phyloP scores from a whole-genome alignment of 1,140 invertebrate genomes.

The Drosophila santomea region DNA sequence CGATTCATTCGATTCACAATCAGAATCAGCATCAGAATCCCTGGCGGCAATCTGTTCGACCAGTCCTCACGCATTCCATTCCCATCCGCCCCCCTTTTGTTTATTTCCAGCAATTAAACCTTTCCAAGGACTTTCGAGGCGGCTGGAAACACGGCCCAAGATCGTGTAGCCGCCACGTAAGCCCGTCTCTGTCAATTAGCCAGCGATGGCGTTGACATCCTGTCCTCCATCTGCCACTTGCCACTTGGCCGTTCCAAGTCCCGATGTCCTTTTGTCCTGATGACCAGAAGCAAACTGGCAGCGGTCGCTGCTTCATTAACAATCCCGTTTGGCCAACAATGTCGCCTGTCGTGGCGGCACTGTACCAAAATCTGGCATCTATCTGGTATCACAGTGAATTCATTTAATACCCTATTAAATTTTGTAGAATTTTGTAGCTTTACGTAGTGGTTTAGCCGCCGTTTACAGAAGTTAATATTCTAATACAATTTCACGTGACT shows the following conservation, averaged over 20 bases:
- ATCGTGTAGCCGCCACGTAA: slow-evolving; percentile 55
- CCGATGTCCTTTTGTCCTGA: neutral
- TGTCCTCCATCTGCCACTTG: slow-evolving; percentile 31
- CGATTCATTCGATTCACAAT: slow-evolving; percentile 6
- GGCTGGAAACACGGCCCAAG: slow-evolving; percentile 12
- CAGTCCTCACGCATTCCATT: slow-evolving; percentile 31
- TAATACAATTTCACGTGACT: too few relatives aligned
- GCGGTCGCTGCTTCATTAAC: slow-evolving; percentile 58
- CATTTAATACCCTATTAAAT: too few relatives aligned
- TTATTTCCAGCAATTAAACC: slow-evolving; percentile 73
- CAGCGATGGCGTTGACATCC: slow-evolving; percentile 59
- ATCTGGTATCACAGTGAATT: neutral
- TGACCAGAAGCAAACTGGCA: slow-evolving; percentile 34
- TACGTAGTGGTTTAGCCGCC: too few relatives aligned
- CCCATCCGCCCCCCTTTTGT: neutral
- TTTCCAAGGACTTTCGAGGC: slow-evolving; percentile 48
- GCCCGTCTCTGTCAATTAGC: slow-evolving; percentile 59
- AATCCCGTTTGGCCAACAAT: slow-evolving; percentile 52
- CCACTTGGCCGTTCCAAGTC: slow-evolving; percentile 24
- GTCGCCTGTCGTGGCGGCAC: neutral
- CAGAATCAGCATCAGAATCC: slow-evolving; percentile 24
- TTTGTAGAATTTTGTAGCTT: too few relatives aligned
- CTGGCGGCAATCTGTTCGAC: slow-evolving; percentile 65
- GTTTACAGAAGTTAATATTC: too few relatives aligned
- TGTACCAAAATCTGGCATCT: neutral